Percentiles rank a stretch among this genome's conserved stretches.
Evolutionary conservation across 2,797 vertebrate species (phyloP).

Genomic region (Pseudochirops cupreus): DNA sequence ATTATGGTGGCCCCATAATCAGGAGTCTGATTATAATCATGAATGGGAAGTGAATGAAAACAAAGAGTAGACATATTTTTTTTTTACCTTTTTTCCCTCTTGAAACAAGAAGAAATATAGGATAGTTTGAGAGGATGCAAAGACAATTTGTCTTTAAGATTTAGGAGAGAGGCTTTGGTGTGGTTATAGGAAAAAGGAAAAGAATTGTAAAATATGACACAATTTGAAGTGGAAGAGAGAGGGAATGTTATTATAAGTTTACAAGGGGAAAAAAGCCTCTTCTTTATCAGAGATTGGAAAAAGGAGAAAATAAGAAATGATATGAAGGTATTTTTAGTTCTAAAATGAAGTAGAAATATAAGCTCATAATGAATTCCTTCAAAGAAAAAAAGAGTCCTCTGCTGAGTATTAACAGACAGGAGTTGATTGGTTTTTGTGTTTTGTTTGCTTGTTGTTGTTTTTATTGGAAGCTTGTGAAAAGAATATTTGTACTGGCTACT

Average conservation of each 20-base stretch:
- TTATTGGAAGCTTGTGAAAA: background rate
- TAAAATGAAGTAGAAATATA: background rate
- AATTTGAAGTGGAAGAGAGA: background rate
- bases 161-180: background rate
- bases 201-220: background rate
- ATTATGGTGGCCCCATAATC: background rate
- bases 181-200: background rate
- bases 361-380: background rate
- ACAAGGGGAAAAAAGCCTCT: background rate
- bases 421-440: no score
- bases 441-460: no score
- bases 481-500: background rate
- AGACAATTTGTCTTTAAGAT: background rate
- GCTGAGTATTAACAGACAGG: background rate
- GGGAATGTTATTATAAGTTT: background rate
- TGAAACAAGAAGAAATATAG: background rate
- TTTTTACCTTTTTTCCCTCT: background rate
- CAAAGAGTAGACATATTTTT: background rate
- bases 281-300: background rate
- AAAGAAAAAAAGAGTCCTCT: background rate
- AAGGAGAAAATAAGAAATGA: background rate
- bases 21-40: background rate
- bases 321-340: background rate
- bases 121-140: background rate
- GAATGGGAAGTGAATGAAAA: background rate